phyloP scores from a whole-genome alignment of 2,113 vertebrate species.

The Labrus mixtus region DNA sequence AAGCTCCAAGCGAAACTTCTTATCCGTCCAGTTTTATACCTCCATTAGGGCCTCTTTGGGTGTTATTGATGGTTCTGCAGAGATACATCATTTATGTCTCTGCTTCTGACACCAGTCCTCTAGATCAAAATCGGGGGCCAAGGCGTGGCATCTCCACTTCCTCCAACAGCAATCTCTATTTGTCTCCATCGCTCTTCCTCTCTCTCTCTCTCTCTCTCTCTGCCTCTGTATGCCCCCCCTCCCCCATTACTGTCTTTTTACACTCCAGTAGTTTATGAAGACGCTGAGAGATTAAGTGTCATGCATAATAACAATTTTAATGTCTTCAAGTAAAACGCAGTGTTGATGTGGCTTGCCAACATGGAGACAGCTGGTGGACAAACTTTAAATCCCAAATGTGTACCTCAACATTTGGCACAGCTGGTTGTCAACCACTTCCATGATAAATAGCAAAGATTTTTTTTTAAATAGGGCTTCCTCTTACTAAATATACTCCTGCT shows the following conservation, averaged over 20 bases:
- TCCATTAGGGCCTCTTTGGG: slow-evolving; percentile 80
- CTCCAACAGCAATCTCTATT: slow-evolving; percentile 16
- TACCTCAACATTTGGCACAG: slow-evolving; percentile 23
- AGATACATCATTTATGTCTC: slow-evolving; percentile 82
- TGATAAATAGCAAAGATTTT: slow-evolving; percentile 32
- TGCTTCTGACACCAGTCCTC: slow-evolving; percentile 70
- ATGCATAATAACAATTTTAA: slow-evolving; percentile 29
- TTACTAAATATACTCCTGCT: too few relatives aligned
- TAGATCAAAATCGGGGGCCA: slow-evolving; percentile 69
- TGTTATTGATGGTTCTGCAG: slow-evolving; percentile 82
- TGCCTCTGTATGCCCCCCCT: not conserved
- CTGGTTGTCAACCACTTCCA: slow-evolving; percentile 23
- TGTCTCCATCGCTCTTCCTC: not conserved
- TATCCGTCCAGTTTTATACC: slow-evolving; percentile 83
- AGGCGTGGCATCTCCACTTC: slow-evolving; percentile 42
- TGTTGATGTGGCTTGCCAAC: slow-evolving; percentile 28
- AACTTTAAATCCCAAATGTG: slow-evolving; percentile 45
- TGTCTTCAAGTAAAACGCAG: slow-evolving; percentile 17
- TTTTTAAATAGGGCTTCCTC: not conserved
- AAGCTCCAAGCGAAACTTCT: slow-evolving; percentile 77
- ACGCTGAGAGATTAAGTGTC: slow-evolving; percentile 27
- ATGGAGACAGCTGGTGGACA: slow-evolving; percentile 48
- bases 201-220: slow-evolving; percentile 4
- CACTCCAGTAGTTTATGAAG: slow-evolving; percentile 29
- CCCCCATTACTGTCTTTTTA: not conserved